Percentiles rank a stretch among this genome's conserved stretches.
These are phyloP conservation scores for Xiphophorus maculatus DNA, from an alignment of 2,113 vertebrate genomes.

Conservation along the genomic window DNA sequence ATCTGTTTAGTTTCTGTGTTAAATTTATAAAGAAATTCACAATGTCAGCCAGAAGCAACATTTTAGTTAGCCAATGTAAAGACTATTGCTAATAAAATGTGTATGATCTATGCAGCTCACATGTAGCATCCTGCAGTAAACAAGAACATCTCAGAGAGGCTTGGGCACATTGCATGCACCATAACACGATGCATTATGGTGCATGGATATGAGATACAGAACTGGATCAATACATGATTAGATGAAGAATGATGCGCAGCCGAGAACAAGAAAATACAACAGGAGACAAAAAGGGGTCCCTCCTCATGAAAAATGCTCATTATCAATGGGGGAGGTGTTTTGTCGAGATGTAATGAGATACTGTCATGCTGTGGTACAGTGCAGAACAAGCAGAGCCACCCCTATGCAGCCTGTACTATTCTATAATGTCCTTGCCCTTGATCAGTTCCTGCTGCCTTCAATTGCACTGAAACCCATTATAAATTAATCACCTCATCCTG, in stretches of 20 bases:
- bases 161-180: constrained; percentile 35
- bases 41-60: constrained; percentile 53
- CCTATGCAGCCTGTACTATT: constrained; percentile 74
- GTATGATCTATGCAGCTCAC: constrained; percentile 37
- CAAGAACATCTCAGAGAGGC: constrained; percentile 45
- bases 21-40: constrained; percentile 50
- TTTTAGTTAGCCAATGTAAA: constrained; percentile 68
- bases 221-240: constrained; percentile 72
- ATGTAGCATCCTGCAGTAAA: constrained; percentile 43
- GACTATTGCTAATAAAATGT: constrained; percentile 68
- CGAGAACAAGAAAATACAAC: constrained; percentile 60
- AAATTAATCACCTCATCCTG: constrained; percentile 79
- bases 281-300: constrained; percentile 56
- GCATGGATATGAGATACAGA: constrained; percentile 69
- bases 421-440: constrained; percentile 79
- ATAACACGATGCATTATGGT: constrained; percentile 54
- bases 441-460: constrained; percentile 80
- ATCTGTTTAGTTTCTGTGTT: constrained; percentile 37
- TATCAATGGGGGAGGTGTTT: constrained; percentile 79
- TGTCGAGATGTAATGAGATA: constrained; percentile 81
- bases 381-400: constrained; percentile 77
- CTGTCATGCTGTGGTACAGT: constrained; percentile 79
- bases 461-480: constrained; percentile 77
- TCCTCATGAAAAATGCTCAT: constrained; percentile 79
- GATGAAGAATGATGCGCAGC: constrained; percentile 72